A percentile compares a stretch with the other conserved stretches of the same genome.
phyloP scores from a whole-genome alignment of 2,888 invertebrate species.

The Agrotis clavis region DNA sequence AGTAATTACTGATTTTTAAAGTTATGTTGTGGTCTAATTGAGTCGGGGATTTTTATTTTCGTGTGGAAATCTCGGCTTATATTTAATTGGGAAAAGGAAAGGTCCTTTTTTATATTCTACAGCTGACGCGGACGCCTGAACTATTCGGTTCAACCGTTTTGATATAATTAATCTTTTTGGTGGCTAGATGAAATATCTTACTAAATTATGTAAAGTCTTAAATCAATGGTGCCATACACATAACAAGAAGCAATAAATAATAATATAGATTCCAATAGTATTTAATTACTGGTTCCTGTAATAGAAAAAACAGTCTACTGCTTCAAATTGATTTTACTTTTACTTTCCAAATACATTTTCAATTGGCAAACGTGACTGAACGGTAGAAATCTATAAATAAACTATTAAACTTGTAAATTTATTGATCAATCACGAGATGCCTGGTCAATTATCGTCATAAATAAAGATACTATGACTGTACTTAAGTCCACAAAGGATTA shows the following conservation, averaged over 20 bases:
- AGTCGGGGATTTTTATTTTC: not conserved
- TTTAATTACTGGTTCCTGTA: not conserved
- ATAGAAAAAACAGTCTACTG: constrained; percentile 8
- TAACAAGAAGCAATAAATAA: constrained; percentile 7
- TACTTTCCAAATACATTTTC: constrained; percentile 32
- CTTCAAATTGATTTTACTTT: constrained; percentile 39
- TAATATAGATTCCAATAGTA: not conserved
- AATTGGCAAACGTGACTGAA: constrained; percentile 12
- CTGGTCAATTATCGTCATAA: constrained; percentile 64
- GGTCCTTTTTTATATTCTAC: not conserved
- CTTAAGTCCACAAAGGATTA: constrained; percentile 54
- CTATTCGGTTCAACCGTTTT: too few relatives aligned
- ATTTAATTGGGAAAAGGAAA: not conserved
- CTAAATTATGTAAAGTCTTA: not conserved
- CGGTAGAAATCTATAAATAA: constrained; percentile 42
- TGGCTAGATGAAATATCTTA: too few relatives aligned
- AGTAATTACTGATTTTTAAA: not conserved
- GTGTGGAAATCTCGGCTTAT: not conserved
- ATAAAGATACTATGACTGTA: constrained; percentile 61
- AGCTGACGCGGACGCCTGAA: too few relatives aligned
- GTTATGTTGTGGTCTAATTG: not conserved
- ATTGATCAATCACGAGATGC: constrained; percentile 37
- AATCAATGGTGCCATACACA: not conserved
- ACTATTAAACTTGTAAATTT: constrained; percentile 13
- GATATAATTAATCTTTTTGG: too few relatives aligned